Base-by-base conservation (phyloP, 2,113 vertebrate genomes). In the Leucoraja erinaceus region DNA sequence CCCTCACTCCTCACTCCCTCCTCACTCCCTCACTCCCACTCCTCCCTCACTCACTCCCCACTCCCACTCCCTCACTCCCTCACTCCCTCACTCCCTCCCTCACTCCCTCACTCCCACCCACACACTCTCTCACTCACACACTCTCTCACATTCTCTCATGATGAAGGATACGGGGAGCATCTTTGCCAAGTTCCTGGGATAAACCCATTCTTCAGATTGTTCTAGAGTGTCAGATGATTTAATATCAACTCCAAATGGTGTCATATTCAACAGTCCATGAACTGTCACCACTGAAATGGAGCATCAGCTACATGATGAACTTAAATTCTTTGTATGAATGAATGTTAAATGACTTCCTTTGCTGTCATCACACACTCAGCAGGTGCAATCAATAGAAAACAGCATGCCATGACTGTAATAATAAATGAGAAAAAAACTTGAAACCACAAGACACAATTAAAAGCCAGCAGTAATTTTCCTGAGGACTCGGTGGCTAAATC, bases 311-410 rank as follows among this genome's bases (percentile, higher is more conserved):
- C 28, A 66, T 63, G 59, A 88, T 63, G 59, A 61, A 59, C 59
- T 88, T 61, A 63, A 31, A 88, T 63, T 88, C 59, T 61, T 63
- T 88, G 59, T 88, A 63, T 88, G 83, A 88, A 88, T 88, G 83
- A 88, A 63, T 63, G 83, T 88, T 88, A 63, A 88, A 63, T 88
- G 28, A 66, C 28, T 88, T 88, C 59, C 83, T 63, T 88, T 88
- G 59, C 83, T 59, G 14, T 31, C 83, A 88, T 88, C 83, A 63
- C 61, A 88, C 59, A 63, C 59, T 66, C 83, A 88, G 83, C 83
- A 88, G 83, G 83, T 88, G 83, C 83, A 88, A 63, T 61, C 83
- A 88, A 88, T n/a, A 63, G 83, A 63, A 88, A 88, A 63, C 83
- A 88, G 83, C 83, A 88, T 59, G 83, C 59, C 25, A 88, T 63